Evolutionary conservation across 1,140 invertebrate genomes (phyloP), one percentile per base, ranked within the genome.

Genomic region (Uloborus diversus): DNA sequence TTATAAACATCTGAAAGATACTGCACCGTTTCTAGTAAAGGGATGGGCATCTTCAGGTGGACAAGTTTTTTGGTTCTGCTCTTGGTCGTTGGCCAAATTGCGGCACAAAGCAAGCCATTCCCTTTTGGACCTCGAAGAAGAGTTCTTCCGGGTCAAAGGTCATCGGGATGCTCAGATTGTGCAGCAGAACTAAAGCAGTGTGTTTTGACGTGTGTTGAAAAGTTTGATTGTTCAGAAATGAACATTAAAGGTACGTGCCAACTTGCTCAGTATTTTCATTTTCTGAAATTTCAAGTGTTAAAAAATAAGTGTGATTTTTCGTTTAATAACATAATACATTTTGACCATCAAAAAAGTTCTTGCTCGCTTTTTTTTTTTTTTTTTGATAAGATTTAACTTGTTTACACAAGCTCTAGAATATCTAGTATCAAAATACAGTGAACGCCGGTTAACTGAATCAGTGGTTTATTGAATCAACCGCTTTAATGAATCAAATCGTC

Each of bases 211-310:
- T 80, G 79, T 47, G 30, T 73, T 14, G 64, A 80, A 32, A 68
- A 80, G 25, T 59, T 49, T 56, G 79, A 80, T n/a, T 80, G 79
- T n/a, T 80, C 79, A 1, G 79, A 71, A 57, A 71, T 73, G 59
- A 71, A 80, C 35, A 32, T 65, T 20, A 80, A 80, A 80, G 79
- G 79, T 80, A 79, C 49, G 65, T 13, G 32, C 11, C 20, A 49
- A 17, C n/a, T n/a, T 42, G 37, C 7, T 7, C 37, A 9, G 37
- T 17, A 9, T 9, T 42, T 9, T 42, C 7, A 7, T 42, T 7
- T 42, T 42, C 37, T 9, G 7, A 42, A 42, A 42, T 42, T 9
- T 42, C 17, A 42, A 17, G 17, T 42, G 37, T 7, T 42, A 42
- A 9, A 9, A 7, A 42, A 42, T 9, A 7, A 9, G 37, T 42